Conservation (phyloP, 2,797 vertebrate genomes). For the Australoheros facetus region DNA sequence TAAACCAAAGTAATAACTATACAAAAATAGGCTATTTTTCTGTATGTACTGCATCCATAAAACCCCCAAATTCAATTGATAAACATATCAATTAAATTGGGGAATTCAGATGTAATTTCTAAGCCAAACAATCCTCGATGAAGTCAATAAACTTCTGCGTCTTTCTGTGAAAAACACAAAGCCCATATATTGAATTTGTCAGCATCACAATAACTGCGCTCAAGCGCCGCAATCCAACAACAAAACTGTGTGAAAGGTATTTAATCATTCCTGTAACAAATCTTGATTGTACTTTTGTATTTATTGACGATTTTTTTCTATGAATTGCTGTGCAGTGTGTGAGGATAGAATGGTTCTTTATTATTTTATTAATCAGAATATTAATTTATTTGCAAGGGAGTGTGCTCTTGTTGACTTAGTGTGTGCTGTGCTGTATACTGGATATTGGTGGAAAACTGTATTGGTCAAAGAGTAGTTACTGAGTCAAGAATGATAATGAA, state of each 20-base stretch:
- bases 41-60: not conserved
- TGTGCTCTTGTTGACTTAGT: not conserved
- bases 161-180: not conserved
- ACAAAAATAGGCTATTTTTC: not conserved
- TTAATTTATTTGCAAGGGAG: not conserved
- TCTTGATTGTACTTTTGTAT: not conserved
- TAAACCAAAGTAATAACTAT: not conserved
- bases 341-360: not conserved
- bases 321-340: not conserved
- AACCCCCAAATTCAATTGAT: not conserved
- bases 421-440: not conserved
- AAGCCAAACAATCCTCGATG: not conserved
- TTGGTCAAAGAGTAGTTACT: too few relatives aligned
- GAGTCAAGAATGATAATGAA: not conserved
- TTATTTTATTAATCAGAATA: not conserved
- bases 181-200: not conserved
- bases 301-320: not conserved
- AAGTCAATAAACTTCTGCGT: conserved; percentile 6
- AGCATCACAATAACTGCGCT: not conserved
- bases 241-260: not conserved
- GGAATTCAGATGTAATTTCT: not conserved
- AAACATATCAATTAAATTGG: not conserved
- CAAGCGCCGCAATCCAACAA: not conserved
- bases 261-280: not conserved
- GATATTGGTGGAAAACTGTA: not conserved